Evolutionary conservation across 2,797 vertebrate species (phyloP), one percentile per base, ranked within the genome.

Genomic region (Amniataba percoides): DNA sequence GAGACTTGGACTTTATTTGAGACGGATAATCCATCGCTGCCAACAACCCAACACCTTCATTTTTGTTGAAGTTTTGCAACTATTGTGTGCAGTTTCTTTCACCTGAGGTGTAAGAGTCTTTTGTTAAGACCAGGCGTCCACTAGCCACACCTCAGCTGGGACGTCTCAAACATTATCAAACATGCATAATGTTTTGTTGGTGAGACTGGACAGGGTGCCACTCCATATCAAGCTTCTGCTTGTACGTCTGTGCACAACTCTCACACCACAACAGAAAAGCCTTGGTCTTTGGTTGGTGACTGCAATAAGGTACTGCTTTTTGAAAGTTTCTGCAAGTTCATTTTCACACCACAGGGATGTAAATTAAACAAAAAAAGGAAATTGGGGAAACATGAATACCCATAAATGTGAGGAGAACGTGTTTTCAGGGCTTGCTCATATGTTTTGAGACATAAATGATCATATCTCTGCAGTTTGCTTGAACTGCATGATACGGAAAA

Each of bases 401-500:
- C 21, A 58, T 48, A 19, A 59, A 59, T 42, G 45, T 45, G 65
- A 55, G 45, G n/a, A 25, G 2, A n/a, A 55, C 21, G 9, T 57
- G 23, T 57, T 69, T 34, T 69, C n/a, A 66, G 16, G 19, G 19
- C 5, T 15, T 57, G 19, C 25, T 45, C 55, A 45, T 36, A 12
- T 27, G 13, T 46, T 60, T 60, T 75, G 10, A 52, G 48, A 67
- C 16, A 23, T 40, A 34, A 53, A 62, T 16, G 53, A 62, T 34
- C 11, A 12, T 23, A 6, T 60, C 12, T 34, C 36, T 34, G 15
- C 45, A 23, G 21, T 62, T 49, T 51, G 15, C 7, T 43, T 7
- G 56, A 63, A 70, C 23, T 23, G 45, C 0, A 51, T 59, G 15
- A 25, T 7, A 15, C 43, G n/a, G 5, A 52, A 46, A 64, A 43